Evolutionary conservation across 2,113 vertebrate genomes (phyloP).

Genomic region (Syrrhaptes paradoxus): DNA sequence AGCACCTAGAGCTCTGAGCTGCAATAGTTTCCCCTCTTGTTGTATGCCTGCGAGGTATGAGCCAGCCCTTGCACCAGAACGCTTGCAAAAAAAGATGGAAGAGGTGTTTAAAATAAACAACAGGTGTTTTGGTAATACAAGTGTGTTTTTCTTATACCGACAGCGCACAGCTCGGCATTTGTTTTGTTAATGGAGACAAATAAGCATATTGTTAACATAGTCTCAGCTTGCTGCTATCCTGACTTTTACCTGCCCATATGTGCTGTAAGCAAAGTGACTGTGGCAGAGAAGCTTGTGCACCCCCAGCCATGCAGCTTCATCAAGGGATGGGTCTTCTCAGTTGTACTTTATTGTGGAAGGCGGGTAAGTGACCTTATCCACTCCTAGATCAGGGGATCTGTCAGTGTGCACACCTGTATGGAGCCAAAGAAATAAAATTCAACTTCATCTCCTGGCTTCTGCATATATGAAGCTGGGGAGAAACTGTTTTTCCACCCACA

Average conservation of each 20-base stretch:
- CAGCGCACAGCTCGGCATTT: background rate
- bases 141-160: background rate
- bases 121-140: slow-evolving; percentile 28
- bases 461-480: background rate
- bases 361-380: background rate
- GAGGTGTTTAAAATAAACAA: slow-evolving; percentile 40
- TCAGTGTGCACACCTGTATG: background rate
- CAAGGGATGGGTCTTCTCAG: background rate
- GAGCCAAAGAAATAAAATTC: background rate
- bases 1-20: background rate
- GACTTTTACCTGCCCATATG: background rate
- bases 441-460: background rate
- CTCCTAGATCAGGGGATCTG: background rate
- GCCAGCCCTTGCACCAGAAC: background rate
- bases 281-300: background rate
- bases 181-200: slow-evolving; percentile 54
- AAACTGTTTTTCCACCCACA: background rate
- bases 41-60: background rate
- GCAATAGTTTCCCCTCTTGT: background rate
- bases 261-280: background rate
- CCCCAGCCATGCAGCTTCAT: background rate
- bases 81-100: slow-evolving; percentile 33
- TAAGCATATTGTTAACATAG: background rate
- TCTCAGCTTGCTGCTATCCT: background rate
- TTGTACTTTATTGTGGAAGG: background rate